phyloP scores from a whole-genome alignment of 2,888 invertebrate species.

The Ophion ventricosus region DNA sequence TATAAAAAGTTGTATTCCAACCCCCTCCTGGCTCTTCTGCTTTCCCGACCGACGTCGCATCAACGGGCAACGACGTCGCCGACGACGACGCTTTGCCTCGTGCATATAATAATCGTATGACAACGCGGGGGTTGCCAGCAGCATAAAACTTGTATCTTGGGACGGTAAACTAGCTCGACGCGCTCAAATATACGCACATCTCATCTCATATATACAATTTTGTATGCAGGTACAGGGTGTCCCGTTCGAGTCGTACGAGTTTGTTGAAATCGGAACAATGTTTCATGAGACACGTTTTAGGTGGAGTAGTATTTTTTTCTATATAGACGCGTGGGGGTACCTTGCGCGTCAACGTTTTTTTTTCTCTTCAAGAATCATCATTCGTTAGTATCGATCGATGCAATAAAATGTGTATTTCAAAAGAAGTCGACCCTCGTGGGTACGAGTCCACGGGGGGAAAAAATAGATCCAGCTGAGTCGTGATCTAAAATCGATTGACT shows the following conservation, averaged over 20 bases:
- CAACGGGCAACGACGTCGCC: conserved; percentile 36
- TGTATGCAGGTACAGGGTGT: not conserved
- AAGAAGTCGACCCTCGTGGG: too few relatives aligned
- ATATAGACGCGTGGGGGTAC: too few relatives aligned
- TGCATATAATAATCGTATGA: conserved; percentile 36
- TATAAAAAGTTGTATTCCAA: conserved; percentile 58
- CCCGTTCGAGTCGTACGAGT: not conserved
- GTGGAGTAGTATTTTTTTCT: too few relatives aligned
- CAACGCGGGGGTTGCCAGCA: conserved; percentile 23
- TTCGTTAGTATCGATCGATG: too few relatives aligned
- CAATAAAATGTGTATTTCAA: too few relatives aligned
- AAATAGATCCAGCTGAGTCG: too few relatives aligned
- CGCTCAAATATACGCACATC: conserved; percentile 50
- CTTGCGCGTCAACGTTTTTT: too few relatives aligned
- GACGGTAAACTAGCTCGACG: conserved; percentile 56
- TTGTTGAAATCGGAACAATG: too few relatives aligned
- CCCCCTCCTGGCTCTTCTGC: not conserved
- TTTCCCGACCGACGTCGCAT: conserved; percentile 26
- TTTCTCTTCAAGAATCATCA: too few relatives aligned
- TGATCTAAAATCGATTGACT: too few relatives aligned
- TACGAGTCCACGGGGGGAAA: too few relatives aligned
- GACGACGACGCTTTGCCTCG: conserved; percentile 31
- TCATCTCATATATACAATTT: conserved; percentile 16
- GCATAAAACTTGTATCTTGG: conserved; percentile 65
- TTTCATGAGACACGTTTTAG: too few relatives aligned